phyloP scores from a whole-genome alignment of 2,888 invertebrate species.

The Aleiodes alternator region DNA sequence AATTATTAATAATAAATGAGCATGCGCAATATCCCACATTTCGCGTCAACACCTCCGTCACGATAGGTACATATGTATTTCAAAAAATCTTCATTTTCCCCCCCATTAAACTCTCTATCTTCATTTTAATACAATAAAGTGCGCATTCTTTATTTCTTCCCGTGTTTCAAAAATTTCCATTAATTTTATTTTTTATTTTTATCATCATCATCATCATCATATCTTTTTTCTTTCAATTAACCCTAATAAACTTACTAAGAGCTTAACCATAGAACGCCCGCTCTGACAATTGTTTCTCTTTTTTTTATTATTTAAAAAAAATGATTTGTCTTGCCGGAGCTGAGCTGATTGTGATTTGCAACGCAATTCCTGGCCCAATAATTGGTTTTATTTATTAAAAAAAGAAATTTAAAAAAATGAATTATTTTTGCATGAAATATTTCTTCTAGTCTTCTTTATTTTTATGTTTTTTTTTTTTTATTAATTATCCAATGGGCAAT shows the following conservation, averaged over 20 bases:
- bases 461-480: slow-evolving; percentile 51
- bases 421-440: slow-evolving; percentile 51
- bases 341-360: slow-evolving; percentile 76
- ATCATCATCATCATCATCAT: slow-evolving; percentile 49
- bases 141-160: slow-evolving; percentile 6
- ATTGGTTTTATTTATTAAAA: slow-evolving; percentile 57
- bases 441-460: slow-evolving; percentile 52
- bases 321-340: slow-evolving; percentile 73
- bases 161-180: slow-evolving; percentile 26
- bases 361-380: slow-evolving; percentile 76
- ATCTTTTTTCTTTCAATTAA: slow-evolving; percentile 59
- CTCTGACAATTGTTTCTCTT: slow-evolving; percentile 72
- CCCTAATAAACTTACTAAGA: slow-evolving; percentile 71
- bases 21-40: slow-evolving; percentile 28
- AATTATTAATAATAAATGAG: slow-evolving; percentile 20
- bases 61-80: slow-evolving; percentile 36
- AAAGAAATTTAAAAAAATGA: neutral
- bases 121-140: slow-evolving; percentile 30
- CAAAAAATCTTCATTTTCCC: slow-evolving; percentile 30
- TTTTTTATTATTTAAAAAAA: slow-evolving; percentile 60
- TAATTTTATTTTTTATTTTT: slow-evolving; percentile 49
- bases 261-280: slow-evolving; percentile 73
- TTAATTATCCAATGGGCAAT: slow-evolving; percentile 55
- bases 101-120: slow-evolving; percentile 1
- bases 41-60: slow-evolving; percentile 21